phyloP scores from a whole-genome alignment of 1,140 invertebrate species.

The Cyclina sinensis region DNA sequence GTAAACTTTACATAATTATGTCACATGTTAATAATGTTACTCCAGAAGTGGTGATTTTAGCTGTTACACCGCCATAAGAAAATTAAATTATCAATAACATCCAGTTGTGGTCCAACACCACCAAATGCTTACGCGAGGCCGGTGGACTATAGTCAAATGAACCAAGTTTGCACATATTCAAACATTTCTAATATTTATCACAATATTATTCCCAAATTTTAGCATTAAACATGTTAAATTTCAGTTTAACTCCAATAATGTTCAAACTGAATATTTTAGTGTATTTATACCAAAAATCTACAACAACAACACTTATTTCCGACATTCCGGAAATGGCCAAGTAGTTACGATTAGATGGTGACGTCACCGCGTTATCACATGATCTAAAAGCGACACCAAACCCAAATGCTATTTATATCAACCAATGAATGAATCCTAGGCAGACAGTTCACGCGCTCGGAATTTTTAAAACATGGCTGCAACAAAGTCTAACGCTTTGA shows the following conservation, averaged over 20 bases:
- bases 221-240: no score
- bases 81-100: constrained; percentile 46
- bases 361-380: no score
- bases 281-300: constrained; percentile 14
- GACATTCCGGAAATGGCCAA: constrained; percentile 39
- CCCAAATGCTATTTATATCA: constrained; percentile 26
- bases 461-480: constrained; percentile 17
- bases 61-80: constrained; percentile 38
- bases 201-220: constrained; percentile 8
- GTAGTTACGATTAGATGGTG: constrained; percentile 33
- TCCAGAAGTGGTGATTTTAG: constrained; percentile 45
- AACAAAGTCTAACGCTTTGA: constrained; percentile 45
- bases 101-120: constrained; percentile 46
- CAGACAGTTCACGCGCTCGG: constrained; percentile 23
- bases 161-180: constrained; percentile 38
- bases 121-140: constrained; percentile 46
- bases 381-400: constrained; percentile 47
- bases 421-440: constrained; percentile 49
- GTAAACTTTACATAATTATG: constrained; percentile 36
- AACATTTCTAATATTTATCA: constrained; percentile 42
- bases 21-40: constrained; percentile 20
- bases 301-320: constrained; percentile 48
- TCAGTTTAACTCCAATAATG: constrained; percentile 27
- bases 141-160: constrained; percentile 42
- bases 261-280: constrained; percentile 36